A percentile compares a stretch with the other conserved stretches of the same genome.
These are phyloP conservation scores for Lissocephala sabroskyi DNA, from an alignment of 2,888 invertebrate genomes.

Conservation along the genomic window DNA sequence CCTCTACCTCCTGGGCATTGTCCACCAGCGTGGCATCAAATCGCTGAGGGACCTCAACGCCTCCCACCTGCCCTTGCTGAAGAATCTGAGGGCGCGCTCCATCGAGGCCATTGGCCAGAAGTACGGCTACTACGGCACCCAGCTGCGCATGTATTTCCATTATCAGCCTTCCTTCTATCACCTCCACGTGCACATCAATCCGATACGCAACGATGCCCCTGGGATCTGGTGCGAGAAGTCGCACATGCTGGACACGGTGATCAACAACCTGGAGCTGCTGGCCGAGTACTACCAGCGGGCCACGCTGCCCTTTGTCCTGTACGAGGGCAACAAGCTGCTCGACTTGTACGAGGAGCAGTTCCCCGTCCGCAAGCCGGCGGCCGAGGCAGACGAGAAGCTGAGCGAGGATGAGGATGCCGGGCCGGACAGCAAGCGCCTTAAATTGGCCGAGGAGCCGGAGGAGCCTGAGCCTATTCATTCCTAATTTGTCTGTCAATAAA, in stretches of 20 bases:
- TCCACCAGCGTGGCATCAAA: conserved; percentile 81
- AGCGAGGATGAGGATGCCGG: conserved; percentile 34
- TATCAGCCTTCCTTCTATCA: conserved; percentile 99
- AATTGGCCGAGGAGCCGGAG: conserved; percentile 24
- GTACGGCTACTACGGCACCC: conserved; percentile 80
- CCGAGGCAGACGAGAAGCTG: neutral
- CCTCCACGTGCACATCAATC: conserved; percentile 94
- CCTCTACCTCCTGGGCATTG: conserved; percentile 90
- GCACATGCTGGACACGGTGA: conserved; percentile 90
- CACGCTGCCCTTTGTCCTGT: conserved; percentile 85
- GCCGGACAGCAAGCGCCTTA: conserved; percentile 35
- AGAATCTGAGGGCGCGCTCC: conserved; percentile 84
- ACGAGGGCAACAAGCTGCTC: conserved; percentile 83
- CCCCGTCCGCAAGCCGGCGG: conserved; percentile 25
- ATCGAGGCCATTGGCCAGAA: conserved; percentile 83
- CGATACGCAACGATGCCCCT: conserved; percentile 84
- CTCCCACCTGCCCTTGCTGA: conserved; percentile 85
- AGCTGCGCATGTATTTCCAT: conserved; percentile 90
- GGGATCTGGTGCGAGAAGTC: conserved; percentile 89
- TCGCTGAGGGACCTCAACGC: conserved; percentile 88
- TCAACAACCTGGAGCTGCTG: conserved; percentile 88
- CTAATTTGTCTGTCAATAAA: too few relatives aligned
- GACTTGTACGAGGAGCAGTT: conserved; percentile 74
- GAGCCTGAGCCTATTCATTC: too few relatives aligned
- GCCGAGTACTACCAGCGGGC: conserved; percentile 88